These are phyloP conservation scores for Nansenia antarctica DNA, from an alignment of 2,113 vertebrate genomes.

Conservation along the genomic window DNA sequence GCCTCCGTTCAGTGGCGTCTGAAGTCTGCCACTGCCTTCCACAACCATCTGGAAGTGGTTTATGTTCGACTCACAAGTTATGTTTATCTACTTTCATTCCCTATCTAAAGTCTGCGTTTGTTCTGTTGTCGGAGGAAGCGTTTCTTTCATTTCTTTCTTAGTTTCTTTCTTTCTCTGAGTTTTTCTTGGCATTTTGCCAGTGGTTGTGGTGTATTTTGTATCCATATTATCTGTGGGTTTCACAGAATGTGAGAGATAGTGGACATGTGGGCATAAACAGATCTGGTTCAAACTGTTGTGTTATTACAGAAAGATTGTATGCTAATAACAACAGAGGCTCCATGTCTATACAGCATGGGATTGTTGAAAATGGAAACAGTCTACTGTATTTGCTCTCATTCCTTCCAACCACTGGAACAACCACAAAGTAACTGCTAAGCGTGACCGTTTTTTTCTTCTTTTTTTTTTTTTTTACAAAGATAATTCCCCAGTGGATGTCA, in stretches of 20 bases:
- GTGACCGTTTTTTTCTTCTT: constrained; percentile 29
- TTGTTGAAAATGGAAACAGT: constrained; percentile 21
- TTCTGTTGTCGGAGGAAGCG: constrained; percentile 2
- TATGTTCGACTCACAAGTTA: no score
- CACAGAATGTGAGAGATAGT: background rate
- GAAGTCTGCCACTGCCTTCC: constrained; percentile 41
- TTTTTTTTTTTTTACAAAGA: constrained; percentile 40
- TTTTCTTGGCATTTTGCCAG: background rate
- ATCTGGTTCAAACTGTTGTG: background rate
- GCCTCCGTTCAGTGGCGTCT: constrained; percentile 42
- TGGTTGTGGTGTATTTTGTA: constrained; percentile 13
- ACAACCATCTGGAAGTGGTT: constrained; percentile 64
- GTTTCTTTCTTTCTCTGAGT: constrained; percentile 9
- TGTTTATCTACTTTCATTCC: no score
- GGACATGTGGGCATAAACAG: background rate
- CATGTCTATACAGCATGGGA: background rate
- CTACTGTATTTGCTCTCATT: constrained; percentile 32
- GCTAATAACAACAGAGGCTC: background rate
- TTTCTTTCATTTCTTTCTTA: constrained; percentile 22
- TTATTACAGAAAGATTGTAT: background rate
- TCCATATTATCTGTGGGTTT: background rate
- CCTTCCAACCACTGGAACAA: constrained; percentile 19
- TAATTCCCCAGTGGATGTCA: constrained; percentile 40
- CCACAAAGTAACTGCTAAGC: constrained; percentile 43
- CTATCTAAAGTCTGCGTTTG: no score